These are phyloP conservation scores for Epinotia brunnichana DNA, from an alignment of 2,888 invertebrate genomes.

Conservation along the genomic window DNA sequence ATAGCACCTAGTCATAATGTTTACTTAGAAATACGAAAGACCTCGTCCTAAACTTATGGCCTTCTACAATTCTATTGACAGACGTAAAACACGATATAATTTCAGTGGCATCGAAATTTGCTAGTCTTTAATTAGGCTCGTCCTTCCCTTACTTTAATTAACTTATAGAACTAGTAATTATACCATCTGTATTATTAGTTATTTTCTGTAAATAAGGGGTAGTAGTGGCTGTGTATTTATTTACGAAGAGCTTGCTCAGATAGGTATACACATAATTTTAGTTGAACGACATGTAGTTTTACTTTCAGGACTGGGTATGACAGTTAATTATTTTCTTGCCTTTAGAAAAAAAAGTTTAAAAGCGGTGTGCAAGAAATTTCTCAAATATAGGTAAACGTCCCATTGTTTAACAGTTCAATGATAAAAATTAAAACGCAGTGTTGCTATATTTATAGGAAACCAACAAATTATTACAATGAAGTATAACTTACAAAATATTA, in stretches of 20 bases:
- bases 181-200: conserved; percentile 3
- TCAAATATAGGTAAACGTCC: too few relatives aligned
- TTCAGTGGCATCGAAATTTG: conserved; percentile 9
- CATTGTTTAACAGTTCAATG: too few relatives aligned
- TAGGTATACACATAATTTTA: not conserved
- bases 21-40: not conserved
- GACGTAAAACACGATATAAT: conserved; percentile 1
- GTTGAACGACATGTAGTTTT: not conserved
- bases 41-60: conserved; percentile 2
- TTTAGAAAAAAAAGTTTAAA: too few relatives aligned
- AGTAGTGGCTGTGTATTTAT: not conserved
- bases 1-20: not conserved
- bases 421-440: too few relatives aligned
- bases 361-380: too few relatives aligned
- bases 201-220: conserved; percentile 11
- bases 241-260: not conserved
- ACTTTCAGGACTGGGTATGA: too few relatives aligned
- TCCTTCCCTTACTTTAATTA: conserved; percentile 21
- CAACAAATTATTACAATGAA: too few relatives aligned
- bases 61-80: not conserved
- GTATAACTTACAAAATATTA: too few relatives aligned
- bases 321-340: not conserved
- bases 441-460: too few relatives aligned
- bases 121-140: conserved; percentile 12
- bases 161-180: conserved; percentile 2